phyloP scores from a whole-genome alignment of 2,797 vertebrate species.

The Acipenser ruthenus region DNA sequence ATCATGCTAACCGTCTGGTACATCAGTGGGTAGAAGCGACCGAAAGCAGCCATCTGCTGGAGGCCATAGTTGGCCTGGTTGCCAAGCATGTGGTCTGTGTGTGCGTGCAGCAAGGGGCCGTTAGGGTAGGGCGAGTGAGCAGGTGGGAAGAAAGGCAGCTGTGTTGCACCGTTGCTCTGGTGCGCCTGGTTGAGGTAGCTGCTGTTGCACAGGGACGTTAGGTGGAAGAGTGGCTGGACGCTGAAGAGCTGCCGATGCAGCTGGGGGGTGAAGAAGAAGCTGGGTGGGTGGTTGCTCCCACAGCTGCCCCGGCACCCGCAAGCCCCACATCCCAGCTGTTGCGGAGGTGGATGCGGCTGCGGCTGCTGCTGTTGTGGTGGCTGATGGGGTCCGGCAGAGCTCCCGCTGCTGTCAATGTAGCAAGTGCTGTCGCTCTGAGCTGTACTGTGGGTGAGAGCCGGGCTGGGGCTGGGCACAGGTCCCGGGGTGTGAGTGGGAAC shows the following conservation, averaged over 20 bases:
- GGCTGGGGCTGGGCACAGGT: conserved; percentile 62
- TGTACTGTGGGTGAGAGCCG: conserved; percentile 67
- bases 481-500: conserved; percentile 64
- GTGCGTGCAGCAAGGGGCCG: conserved; percentile 62
- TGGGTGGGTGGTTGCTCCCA: conserved; percentile 57
- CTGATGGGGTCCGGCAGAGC: conserved; percentile 9
- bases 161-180: conserved; percentile 70
- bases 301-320: conserved; percentile 76
- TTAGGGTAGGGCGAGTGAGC: conserved; percentile 64
- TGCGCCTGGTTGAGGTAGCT: conserved; percentile 82
- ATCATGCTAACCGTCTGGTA: conserved; percentile 72
- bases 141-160: conserved; percentile 75
- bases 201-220: conserved; percentile 78
- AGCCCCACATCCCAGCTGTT: conserved; percentile 61
- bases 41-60: conserved; percentile 78
- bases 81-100: conserved; percentile 70
- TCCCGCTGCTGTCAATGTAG: conserved; percentile 45
- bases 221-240: conserved; percentile 71
- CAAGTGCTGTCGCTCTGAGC: conserved; percentile 68
- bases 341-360: conserved; percentile 37
- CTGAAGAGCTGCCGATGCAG: conserved; percentile 76
- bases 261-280: conserved; percentile 73
- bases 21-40: conserved; percentile 69
- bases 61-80: conserved; percentile 73
- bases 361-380: conserved; percentile 10